These are phyloP conservation scores for Saturnia pavonia DNA, from an alignment of 2,888 invertebrate species.

Conservation along the genomic window DNA sequence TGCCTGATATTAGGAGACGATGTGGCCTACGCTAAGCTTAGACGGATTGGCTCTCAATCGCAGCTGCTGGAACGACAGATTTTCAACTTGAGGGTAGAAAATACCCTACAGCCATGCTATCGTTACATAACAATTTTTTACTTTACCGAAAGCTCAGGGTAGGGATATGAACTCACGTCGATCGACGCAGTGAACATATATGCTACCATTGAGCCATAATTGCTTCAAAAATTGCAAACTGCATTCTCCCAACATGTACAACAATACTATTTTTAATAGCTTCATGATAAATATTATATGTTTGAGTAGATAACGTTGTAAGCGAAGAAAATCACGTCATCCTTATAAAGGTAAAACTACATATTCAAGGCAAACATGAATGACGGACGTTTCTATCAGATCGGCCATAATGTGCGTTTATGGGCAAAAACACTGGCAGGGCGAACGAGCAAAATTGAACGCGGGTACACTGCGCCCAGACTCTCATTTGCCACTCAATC, in stretches of 20 bases:
- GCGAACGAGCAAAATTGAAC: not conserved
- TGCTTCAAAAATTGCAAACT: not conserved
- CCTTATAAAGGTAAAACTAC: constrained; percentile 12
- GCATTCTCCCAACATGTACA: not conserved
- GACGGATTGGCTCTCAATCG: no score
- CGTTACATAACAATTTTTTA: no score
- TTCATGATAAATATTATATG: not conserved
- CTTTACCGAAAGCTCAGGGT: no score
- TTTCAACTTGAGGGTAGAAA: no score
- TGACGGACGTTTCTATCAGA: constrained; percentile 22
- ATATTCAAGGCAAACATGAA: constrained; percentile 17
- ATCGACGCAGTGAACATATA: not conserved
- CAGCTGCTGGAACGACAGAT: no score
- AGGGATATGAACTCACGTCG: no score
- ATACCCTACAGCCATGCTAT: no score
- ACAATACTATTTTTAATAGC: not conserved
- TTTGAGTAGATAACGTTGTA: not conserved
- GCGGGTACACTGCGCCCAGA: not conserved
- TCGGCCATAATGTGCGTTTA: constrained; percentile 10
- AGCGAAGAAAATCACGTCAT: constrained; percentile 15
- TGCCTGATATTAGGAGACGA: no score
- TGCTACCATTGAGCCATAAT: not conserved
- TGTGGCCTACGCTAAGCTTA: no score
- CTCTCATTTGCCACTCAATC: constrained; percentile 19
- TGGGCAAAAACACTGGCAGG: constrained; percentile 17